Percentiles rank a stretch among this genome's conserved stretches.
phyloP scores from a whole-genome alignment of 1,140 invertebrate species.

The Cylas formicarius region DNA sequence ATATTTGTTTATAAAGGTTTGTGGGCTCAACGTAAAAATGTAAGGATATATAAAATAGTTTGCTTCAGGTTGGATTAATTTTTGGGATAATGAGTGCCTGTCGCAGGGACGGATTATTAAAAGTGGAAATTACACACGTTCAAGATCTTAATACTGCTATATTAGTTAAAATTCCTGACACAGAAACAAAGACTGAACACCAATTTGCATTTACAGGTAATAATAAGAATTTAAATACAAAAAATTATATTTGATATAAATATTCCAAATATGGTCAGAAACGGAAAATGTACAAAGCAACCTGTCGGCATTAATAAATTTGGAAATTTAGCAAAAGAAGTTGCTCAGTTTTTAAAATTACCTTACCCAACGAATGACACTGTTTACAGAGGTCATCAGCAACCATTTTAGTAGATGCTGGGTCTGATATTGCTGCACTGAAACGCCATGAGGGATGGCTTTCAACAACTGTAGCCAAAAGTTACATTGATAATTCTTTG shows the following conservation, averaged over 20 bases:
- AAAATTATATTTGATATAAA: constrained; percentile 3
- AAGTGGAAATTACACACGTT: constrained; percentile 12
- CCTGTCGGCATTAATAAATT: too few species aligned
- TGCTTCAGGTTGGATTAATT: constrained; percentile 1
- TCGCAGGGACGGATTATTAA: constrained; percentile 2
- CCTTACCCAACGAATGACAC: constrained; percentile 9
- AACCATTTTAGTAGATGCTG: constrained; percentile 13
- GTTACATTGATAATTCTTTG: too few species aligned
- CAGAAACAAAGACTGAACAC: constrained; percentile 9
- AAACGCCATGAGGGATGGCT: constrained; percentile 13
- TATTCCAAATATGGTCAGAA: too few species aligned
- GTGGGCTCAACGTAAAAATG: neutral
- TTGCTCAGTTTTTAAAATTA: constrained; percentile 13
- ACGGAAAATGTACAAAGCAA: too few species aligned
- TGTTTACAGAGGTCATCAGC: constrained; percentile 16
- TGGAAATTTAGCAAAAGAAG: too few species aligned
- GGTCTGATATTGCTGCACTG: constrained; percentile 12
- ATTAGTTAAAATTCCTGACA: constrained; percentile 4
- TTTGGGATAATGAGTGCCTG: constrained; percentile 7
- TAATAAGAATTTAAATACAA: neutral
- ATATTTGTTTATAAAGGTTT: constrained; percentile 11
- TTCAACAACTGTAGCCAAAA: too few species aligned
- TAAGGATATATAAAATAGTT: neutral
- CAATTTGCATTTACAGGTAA: constrained; percentile 1
- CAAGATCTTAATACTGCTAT: constrained; percentile 1